Evolutionary conservation across 2,888 invertebrate species (phyloP), one percentile per base, ranked within the genome.

Genomic region (Cosmia pyralina): DNA sequence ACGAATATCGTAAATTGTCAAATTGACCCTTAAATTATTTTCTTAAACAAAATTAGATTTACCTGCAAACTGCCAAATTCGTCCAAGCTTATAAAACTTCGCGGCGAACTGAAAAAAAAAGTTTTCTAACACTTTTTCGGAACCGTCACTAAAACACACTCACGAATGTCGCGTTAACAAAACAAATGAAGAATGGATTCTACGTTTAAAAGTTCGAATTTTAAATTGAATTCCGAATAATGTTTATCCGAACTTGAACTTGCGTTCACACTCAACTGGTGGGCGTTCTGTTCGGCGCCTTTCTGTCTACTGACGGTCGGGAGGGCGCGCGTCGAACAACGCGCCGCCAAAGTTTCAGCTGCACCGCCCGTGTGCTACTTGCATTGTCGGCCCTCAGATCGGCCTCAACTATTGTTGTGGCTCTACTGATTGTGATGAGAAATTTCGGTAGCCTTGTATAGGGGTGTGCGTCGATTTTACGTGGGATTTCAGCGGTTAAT

Each of bases 231-330:
- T 85, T 85, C 82, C 82, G 74, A 62, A 60, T 79, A 85, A 72
- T 86, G 82, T 84, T 85, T 85, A 78, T 88, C 72, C 91, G 88
- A 90, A 90, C 90, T 91, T 90, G 91, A 91, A 90, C 88, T 89
- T 89, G 79, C 74, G 72, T 53, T 72, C 80, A 84, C 85, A 81
- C 88, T 90, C 92, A 92, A 92, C 92, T 91, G 84, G 92, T 92
- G 92, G 92, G 90, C 89, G 89, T 79, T 90, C 90, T 71, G 85
- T 77, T 55, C 89, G 92, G 90, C 92, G 92, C 91, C 92, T 88
- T 81, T 88, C 68, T 87, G 92, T 92, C 91, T 92, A 92, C 92
- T 92, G 92, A 85, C 88, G 90, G 69, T 75, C 50, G 69, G 66
- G 69, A 79, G 79, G 88, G 84, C 87, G 85, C 86, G 89, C 85